Percentiles rank a stretch among this genome's conserved stretches.
These are phyloP conservation scores for Brachyptera risi DNA, from an alignment of 2,888 invertebrate species.

Conservation along the genomic window DNA sequence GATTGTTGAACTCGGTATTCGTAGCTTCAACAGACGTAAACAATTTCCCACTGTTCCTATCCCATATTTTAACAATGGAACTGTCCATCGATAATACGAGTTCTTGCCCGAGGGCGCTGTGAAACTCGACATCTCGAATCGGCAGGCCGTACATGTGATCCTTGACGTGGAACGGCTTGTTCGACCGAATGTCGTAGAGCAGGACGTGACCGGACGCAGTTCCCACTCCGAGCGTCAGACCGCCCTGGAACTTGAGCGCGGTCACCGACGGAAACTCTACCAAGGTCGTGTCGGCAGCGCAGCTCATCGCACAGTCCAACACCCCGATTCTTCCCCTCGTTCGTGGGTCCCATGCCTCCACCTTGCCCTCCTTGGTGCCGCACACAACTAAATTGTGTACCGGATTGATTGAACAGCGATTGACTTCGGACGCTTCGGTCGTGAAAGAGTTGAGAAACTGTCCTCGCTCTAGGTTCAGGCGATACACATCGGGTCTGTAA, in stretches of 20 bases:
- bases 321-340: conserved; percentile 68
- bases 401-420: conserved; percentile 82
- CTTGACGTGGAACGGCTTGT: conserved; percentile 82
- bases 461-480: conserved; percentile 93
- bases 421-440: conserved; percentile 70
- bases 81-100: conserved; percentile 86
- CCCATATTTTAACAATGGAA: conserved; percentile 87
- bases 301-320: conserved; percentile 76
- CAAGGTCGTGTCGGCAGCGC: conserved; percentile 47
- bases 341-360: conserved; percentile 97
- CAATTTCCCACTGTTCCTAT: conserved; percentile 83
- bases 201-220: conserved; percentile 91
- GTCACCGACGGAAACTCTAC: conserved; percentile 67
- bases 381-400: conserved; percentile 81
- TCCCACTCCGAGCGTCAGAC: conserved; percentile 80
- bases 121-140: conserved; percentile 84
- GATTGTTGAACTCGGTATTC: conserved; percentile 75
- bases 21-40: conserved; percentile 90
- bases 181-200: conserved; percentile 90
- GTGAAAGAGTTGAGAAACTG: conserved; percentile 84
- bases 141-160: conserved; percentile 94
- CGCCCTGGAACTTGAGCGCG: conserved; percentile 72
- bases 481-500: conserved; percentile 77
- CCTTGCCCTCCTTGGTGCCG: conserved; percentile 85
- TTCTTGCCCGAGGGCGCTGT: conserved; percentile 60